A percentile compares a stretch with the other conserved stretches of the same genome.
Evolutionary conservation across 30 jellyfish, hydroid and myxozoan genomes (phyloP).

Genomic region (Calvadosia cruxmelitensis): DNA sequence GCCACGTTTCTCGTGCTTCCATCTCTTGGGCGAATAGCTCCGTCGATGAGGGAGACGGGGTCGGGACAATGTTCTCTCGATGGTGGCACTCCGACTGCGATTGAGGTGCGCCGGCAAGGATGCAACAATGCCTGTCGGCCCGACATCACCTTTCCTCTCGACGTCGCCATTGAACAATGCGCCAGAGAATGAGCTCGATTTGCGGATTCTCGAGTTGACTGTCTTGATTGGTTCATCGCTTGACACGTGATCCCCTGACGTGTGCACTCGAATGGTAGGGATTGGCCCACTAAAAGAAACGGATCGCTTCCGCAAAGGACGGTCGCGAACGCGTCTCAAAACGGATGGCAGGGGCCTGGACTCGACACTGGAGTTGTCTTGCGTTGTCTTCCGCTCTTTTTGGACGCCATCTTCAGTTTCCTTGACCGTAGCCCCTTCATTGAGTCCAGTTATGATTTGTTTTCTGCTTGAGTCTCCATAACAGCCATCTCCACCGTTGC

Average conservation of each 20-base stretch:
- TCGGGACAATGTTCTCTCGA: neutral
- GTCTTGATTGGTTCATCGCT: no score
- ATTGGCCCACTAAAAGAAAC: neutral
- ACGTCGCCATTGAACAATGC: neutral
- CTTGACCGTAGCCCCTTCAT: neutral
- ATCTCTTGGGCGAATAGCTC: slow-evolving; percentile 12
- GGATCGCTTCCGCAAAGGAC: neutral
- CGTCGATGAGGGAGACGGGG: slow-evolving; percentile 1
- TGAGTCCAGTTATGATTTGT: neutral
- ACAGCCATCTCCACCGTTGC: slow-evolving; percentile 29
- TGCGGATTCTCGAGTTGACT: neutral
- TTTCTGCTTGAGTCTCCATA: neutral
- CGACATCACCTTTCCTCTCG: slow-evolving; percentile 1
- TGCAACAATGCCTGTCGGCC: neutral
- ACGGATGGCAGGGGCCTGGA: neutral
- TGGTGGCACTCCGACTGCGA: neutral
- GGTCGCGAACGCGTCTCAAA: neutral
- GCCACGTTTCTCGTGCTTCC: slow-evolving; percentile 5
- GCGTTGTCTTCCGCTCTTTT: neutral
- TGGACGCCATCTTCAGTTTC: neutral
- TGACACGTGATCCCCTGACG: neutral
- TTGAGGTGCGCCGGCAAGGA: neutral
- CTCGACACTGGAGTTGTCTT: neutral
- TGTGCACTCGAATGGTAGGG: neutral
- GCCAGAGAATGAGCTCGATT: neutral